These are phyloP conservation scores for Todus mexicanus DNA, from an alignment of 2,797 vertebrate species.

Conservation along the genomic window DNA sequence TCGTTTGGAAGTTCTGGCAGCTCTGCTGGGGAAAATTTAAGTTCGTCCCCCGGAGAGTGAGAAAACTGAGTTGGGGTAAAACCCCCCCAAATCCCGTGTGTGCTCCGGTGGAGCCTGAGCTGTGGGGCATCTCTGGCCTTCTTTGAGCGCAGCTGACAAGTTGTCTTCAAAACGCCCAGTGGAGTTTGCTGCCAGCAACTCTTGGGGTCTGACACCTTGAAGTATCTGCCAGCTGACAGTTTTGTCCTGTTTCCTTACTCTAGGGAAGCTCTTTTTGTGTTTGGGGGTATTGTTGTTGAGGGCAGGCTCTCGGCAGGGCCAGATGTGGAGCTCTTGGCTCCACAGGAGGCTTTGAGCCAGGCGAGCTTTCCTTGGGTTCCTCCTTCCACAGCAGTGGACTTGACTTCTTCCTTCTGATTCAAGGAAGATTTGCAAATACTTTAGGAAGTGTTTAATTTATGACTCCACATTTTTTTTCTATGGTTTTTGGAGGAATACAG, in stretches of 20 bases:
- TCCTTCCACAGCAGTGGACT: background rate
- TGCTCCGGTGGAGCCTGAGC: background rate
- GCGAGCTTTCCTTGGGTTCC: background rate
- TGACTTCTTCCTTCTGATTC: background rate
- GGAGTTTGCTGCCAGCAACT: background rate
- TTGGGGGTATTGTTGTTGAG: background rate
- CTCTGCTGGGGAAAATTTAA: background rate
- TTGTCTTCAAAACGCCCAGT: background rate
- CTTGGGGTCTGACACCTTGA: background rate
- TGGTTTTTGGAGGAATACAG: background rate
- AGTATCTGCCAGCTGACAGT: background rate
- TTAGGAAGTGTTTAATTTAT: background rate
- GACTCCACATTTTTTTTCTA: background rate
- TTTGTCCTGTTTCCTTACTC: background rate
- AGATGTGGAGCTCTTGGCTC: background rate
- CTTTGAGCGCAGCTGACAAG: background rate
- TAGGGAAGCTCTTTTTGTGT: background rate
- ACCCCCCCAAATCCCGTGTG: too few relatives aligned
- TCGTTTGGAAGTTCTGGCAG: too few relatives aligned
- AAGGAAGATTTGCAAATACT: background rate
- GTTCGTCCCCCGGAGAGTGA: background rate
- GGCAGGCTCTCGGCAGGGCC: background rate
- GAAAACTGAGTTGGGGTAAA: background rate
- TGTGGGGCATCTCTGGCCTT: too few relatives aligned
- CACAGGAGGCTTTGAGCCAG: background rate